phyloP scores from a whole-genome alignment of 1,140 invertebrate genomes.

The Atta cephalotes region DNA sequence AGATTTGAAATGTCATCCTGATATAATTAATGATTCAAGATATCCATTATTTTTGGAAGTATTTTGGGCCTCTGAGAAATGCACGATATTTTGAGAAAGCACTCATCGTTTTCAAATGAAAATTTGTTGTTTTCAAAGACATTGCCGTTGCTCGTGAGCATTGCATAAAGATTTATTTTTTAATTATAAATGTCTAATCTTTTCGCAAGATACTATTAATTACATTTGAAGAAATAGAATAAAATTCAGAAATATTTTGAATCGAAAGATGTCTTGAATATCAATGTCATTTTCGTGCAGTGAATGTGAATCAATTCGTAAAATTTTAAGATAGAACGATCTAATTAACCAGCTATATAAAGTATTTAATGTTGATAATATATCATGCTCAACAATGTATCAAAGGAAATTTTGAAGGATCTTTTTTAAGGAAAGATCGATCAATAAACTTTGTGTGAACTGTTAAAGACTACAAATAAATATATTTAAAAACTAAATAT shows the following conservation, averaged over 20 bases:
- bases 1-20: background rate
- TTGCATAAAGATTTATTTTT: background rate
- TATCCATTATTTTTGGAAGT: background rate
- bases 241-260: background rate
- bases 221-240: background rate
- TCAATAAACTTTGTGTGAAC: too few relatives aligned
- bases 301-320: constrained; percentile 37
- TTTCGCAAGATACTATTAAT: background rate
- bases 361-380: background rate
- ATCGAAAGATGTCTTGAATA: background rate
- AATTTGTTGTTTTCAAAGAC: background rate
- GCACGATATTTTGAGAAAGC: background rate
- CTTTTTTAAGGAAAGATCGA: background rate
- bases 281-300: background rate
- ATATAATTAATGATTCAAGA: background rate
- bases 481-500: background rate
- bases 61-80: background rate
- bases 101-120: background rate
- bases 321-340: background rate
- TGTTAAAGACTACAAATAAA: background rate
- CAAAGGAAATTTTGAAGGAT: background rate
- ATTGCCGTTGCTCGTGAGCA: background rate
- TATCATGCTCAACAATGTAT: background rate
- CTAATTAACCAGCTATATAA: background rate
- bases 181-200: background rate